Evolutionary conservation across 2,797 vertebrate genomes (phyloP).

Genomic region (Premnoplex brunnescens): DNA sequence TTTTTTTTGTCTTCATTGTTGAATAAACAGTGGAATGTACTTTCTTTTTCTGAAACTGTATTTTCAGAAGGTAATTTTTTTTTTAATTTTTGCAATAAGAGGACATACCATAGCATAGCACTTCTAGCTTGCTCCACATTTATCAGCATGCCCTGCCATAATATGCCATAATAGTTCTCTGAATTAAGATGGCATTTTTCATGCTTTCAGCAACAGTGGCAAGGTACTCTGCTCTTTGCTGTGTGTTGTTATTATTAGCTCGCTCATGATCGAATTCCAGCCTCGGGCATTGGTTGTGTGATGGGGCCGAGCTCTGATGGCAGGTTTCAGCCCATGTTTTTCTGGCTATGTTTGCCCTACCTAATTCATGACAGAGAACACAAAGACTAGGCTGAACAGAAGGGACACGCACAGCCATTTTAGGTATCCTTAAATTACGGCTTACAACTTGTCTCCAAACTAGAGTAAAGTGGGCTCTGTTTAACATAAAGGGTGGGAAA

Average conservation of each 20-base stretch:
- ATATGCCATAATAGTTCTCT: slow-evolving; percentile 16
- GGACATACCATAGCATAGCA: not conserved
- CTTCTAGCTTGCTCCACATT: not conserved
- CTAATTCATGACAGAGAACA: not conserved
- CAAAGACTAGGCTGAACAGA: not conserved
- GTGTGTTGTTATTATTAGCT: slow-evolving; percentile 56
- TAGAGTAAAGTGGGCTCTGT: not conserved
- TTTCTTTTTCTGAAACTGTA: not conserved
- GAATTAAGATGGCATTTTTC: slow-evolving; percentile 50
- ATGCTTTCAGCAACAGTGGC: slow-evolving; percentile 48
- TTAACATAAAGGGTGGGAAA: not conserved
- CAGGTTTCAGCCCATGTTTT: slow-evolving; percentile 34
- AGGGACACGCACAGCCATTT: not conserved
- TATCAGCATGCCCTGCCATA: not conserved
- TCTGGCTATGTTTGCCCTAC: not conserved
- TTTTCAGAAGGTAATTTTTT: not conserved
- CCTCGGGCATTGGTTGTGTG: slow-evolving; percentile 38
- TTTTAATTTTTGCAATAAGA: not conserved
- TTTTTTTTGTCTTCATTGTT: not conserved
- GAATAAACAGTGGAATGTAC: not conserved
- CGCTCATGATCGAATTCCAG: slow-evolving; percentile 51
- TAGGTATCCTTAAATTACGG: not conserved
- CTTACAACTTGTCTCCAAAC: not conserved
- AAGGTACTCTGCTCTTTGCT: slow-evolving; percentile 44
- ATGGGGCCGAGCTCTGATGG: slow-evolving; percentile 27